Percentiles rank a stretch among this genome's conserved stretches.
phyloP scores from a whole-genome alignment of 2,797 vertebrate species.

The Onychomys torridus region DNA sequence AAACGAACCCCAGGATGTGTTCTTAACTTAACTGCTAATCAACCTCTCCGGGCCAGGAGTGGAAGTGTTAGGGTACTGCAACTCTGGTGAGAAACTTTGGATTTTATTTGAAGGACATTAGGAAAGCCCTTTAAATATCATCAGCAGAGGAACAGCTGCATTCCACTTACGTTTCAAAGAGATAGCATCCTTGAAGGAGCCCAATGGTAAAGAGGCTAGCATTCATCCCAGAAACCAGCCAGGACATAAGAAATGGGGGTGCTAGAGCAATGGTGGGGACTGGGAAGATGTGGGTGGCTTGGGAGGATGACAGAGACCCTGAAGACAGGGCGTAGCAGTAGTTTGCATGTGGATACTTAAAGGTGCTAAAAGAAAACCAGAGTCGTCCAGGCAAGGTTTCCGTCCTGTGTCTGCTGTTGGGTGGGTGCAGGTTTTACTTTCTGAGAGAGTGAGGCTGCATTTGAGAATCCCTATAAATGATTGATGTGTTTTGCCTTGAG shows the following conservation, averaged over 20 bases:
- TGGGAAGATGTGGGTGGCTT: not conserved
- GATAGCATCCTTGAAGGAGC: not conserved
- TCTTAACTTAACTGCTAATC: not conserved
- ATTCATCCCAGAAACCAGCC: not conserved
- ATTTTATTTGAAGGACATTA: conserved; percentile 19
- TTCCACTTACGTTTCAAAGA: not conserved
- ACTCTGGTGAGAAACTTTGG: not conserved
- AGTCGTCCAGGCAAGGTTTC: not conserved
- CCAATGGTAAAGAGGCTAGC: not conserved
- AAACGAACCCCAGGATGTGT: not conserved
- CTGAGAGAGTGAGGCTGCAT: not conserved
- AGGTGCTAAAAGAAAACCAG: not conserved
- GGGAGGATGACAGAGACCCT: not conserved
- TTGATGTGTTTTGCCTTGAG: conserved; percentile 38
- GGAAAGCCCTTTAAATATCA: not conserved
- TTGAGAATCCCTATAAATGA: conserved; percentile 32
- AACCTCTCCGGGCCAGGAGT: not conserved
- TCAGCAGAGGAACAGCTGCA: not conserved
- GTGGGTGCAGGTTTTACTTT: conserved; percentile 38
- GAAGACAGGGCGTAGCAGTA: not conserved
- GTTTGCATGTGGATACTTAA: not conserved
- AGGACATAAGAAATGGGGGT: not conserved
- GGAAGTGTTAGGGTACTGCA: not conserved
- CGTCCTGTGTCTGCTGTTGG: not conserved
- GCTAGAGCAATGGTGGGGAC: not conserved